Evolutionary conservation across 1,140 invertebrate species (phyloP).

Genomic region (Stratiolaelaps scimitus): DNA sequence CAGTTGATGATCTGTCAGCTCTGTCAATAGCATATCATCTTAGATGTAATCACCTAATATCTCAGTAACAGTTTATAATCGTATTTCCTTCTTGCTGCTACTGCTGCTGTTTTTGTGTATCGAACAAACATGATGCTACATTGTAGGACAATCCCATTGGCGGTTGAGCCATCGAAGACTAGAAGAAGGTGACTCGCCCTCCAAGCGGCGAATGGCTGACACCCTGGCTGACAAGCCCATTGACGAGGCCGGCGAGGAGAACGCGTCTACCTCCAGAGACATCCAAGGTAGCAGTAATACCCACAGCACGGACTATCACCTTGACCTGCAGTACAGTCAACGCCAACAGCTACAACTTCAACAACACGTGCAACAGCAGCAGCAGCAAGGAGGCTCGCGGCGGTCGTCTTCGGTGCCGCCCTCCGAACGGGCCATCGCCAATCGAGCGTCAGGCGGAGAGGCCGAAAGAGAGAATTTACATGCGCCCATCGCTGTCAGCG

Average conservation of each 20-base stretch:
- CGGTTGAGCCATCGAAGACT: conserved; percentile 40
- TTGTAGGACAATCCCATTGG: conserved; percentile 36
- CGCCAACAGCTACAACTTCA: not conserved
- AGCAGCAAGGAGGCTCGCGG: not conserved
- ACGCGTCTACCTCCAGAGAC: not conserved
- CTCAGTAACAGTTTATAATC: no score
- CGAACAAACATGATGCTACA: no score
- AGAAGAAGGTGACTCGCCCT: conserved; percentile 30
- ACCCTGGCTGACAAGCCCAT: conserved; percentile 32
- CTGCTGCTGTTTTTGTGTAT: no score
- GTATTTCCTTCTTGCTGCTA: no score
- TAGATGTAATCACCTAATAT: no score
- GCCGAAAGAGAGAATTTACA: not conserved
- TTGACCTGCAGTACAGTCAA: not conserved
- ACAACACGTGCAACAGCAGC: conserved; percentile 1
- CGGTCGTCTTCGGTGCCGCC: not conserved
- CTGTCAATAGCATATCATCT: no score
- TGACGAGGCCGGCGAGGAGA: conserved; percentile 24
- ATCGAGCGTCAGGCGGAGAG: conserved; percentile 27
- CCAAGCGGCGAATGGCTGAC: conserved; percentile 36
- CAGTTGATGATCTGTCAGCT: no score
- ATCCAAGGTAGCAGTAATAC: not conserved
- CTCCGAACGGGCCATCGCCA: not conserved
- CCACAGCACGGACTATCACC: conserved; percentile 24
- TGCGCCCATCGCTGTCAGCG: conserved; percentile 27